phyloP scores from a whole-genome alignment of 2,797 vertebrate species.

The Chromobotia macracanthus region DNA sequence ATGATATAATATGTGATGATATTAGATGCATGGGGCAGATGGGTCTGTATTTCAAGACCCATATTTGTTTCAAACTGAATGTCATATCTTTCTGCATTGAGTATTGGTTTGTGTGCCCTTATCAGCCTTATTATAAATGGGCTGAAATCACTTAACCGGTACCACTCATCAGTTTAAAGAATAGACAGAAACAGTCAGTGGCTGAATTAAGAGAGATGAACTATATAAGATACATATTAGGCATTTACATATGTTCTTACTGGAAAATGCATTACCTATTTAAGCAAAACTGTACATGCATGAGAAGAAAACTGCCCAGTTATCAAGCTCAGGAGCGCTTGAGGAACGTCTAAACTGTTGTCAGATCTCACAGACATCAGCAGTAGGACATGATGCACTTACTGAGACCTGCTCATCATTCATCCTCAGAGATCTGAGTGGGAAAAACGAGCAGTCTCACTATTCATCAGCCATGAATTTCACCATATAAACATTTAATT shows the following conservation, averaged over 20 bases:
- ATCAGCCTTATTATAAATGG: conserved; percentile 13
- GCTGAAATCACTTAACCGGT: conserved; percentile 18
- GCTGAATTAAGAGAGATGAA: conserved; percentile 9
- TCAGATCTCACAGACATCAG: conserved; percentile 18
- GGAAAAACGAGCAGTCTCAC: conserved; percentile 12
- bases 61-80: conserved; percentile 53
- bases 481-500: conserved; percentile 4
- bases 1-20: conserved; percentile 68
- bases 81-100: conserved; percentile 60
- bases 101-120: conserved; percentile 65
- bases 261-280: too few species aligned
- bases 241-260: too few species aligned
- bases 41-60: too few species aligned
- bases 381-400: neutral
- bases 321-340: neutral
- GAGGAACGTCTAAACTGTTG: conserved; percentile 6
- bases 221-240: too few species aligned
- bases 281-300: too few species aligned
- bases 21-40: conserved; percentile 73
- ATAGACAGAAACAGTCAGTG: neutral
- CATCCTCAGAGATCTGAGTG: neutral
- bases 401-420: conserved; percentile 30
- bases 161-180: conserved; percentile 35
- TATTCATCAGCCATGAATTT: neutral
- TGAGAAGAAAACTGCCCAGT: too few species aligned